phyloP scores from a whole-genome alignment of 2,888 invertebrate species.

The Diplazon laetatorius region DNA sequence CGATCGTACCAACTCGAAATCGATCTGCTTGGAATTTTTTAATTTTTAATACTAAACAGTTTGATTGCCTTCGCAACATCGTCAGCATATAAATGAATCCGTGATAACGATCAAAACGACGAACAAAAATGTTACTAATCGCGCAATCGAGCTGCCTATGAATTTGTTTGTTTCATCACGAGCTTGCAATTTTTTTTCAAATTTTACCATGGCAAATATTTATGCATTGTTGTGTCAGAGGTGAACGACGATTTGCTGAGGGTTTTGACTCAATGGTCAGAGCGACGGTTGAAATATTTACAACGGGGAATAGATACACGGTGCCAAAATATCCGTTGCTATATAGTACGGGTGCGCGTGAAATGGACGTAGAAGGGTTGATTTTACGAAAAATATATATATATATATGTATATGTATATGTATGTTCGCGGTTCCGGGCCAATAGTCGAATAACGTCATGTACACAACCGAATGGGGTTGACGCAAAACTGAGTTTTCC shows the following conservation, averaged over 20 bases:
- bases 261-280: conserved; percentile 9
- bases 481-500: conserved; percentile 45
- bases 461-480: conserved; percentile 29
- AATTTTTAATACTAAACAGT: too few relatives aligned
- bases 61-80: too few relatives aligned
- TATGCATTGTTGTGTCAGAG: not conserved
- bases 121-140: too few relatives aligned
- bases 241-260: not conserved
- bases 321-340: not conserved
- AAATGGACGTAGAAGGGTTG: not conserved
- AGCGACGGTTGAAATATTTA: conserved; percentile 8
- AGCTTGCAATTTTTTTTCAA: too few relatives aligned
- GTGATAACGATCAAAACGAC: too few relatives aligned
- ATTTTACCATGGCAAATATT: not conserved
- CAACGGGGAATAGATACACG: not conserved
- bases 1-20: too few relatives aligned
- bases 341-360: not conserved
- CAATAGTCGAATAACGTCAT: conserved; percentile 41
- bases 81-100: too few relatives aligned
- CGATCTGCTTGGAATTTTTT: too few relatives aligned
- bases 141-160: too few relatives aligned
- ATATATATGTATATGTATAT: not conserved
- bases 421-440: conserved; percentile 6
- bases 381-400: conserved; percentile 12
- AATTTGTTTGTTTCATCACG: too few relatives aligned